Evolutionary conservation across 2,797 vertebrate genomes (phyloP).

Genomic region (Pangasius djambal): DNA sequence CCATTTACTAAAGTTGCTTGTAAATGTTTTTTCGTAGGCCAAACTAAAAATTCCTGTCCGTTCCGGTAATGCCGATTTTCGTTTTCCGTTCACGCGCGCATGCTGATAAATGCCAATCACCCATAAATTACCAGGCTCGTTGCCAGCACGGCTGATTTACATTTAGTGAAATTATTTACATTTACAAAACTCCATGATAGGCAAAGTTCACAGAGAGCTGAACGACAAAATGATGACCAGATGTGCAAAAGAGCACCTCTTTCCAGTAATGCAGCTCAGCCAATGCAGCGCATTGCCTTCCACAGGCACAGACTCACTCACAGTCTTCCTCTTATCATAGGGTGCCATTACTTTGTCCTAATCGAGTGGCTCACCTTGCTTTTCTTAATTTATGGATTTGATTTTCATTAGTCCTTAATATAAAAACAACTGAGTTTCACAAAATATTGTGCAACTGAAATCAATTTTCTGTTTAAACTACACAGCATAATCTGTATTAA

Average conservation of each 20-base stretch:
- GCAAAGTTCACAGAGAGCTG: background rate
- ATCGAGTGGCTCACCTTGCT: background rate
- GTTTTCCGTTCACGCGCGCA: background rate
- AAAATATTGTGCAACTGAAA: background rate
- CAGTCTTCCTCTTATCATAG: background rate
- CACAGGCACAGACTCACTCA: background rate
- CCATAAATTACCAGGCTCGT: background rate
- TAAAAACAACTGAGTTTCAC: background rate
- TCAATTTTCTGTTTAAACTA: background rate
- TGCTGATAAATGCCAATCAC: background rate
- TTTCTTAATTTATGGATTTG: background rate
- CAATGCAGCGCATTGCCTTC: background rate
- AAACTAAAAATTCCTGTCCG: background rate
- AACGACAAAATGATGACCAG: background rate
- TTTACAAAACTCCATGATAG: background rate
- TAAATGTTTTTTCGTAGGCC: background rate
- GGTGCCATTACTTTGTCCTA: background rate
- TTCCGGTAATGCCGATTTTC: background rate
- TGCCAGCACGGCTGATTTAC: background rate
- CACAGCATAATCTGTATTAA: background rate
- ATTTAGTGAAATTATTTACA: no score
- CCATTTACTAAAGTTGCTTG: background rate
- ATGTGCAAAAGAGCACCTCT: background rate
- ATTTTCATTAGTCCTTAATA: background rate
- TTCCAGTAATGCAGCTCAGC: constrained; percentile 2